Percentiles rank a stretch among this genome's conserved stretches.
Conservation (phyloP, 2,113 vertebrate species). For the Candoia aspera region DNA sequence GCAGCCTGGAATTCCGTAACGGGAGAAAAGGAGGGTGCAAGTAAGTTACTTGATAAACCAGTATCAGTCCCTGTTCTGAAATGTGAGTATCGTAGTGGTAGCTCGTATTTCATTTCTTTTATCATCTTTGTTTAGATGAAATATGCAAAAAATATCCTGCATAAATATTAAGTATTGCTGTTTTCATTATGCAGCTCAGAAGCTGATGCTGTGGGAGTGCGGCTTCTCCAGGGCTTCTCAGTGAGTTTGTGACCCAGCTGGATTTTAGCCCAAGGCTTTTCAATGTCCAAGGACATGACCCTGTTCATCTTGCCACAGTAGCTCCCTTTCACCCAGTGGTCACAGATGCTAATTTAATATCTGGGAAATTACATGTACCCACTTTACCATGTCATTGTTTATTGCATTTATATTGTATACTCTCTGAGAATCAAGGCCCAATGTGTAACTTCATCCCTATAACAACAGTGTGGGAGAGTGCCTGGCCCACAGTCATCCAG, state of each 20-base stretch:
- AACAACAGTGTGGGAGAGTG: neutral
- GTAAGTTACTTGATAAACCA: neutral
- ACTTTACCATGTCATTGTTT: neutral
- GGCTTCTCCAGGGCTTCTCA: neutral
- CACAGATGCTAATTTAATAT: neutral
- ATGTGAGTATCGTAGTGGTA: no score
- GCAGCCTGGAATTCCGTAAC: neutral
- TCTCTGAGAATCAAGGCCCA: neutral
- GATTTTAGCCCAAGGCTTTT: neutral
- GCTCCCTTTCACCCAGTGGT: neutral
- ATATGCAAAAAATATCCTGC: neutral
- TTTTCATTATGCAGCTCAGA: conserved; percentile 4
- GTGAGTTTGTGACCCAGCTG: neutral
- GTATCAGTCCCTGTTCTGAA: neutral
- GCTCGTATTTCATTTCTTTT: neutral
- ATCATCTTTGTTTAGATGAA: no score
- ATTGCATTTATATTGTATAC: neutral
- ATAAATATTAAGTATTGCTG: neutral
- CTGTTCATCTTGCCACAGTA: neutral
- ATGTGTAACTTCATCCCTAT: neutral
- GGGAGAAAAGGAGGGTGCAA: neutral
- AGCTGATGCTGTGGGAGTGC: neutral
- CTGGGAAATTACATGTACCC: neutral
- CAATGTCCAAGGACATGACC: neutral
- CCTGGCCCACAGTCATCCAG: neutral